Conservation (phyloP, 2,113 vertebrate genomes). For the Todiramphus saurophagus region DNA sequence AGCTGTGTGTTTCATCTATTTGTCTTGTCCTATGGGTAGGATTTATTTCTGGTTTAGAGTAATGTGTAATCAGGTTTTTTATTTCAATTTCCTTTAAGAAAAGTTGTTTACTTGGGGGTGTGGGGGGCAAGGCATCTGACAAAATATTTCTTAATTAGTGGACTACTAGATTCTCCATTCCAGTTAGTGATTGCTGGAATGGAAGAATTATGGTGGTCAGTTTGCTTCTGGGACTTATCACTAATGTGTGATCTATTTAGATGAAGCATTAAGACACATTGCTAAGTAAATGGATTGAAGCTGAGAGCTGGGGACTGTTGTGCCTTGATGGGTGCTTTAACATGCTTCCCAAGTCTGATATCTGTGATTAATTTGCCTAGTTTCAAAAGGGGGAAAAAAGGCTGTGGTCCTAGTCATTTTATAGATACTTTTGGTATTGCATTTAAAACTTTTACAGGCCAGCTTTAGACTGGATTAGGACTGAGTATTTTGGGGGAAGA, state of each 20-base stretch:
- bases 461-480: neutral
- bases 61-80: neutral
- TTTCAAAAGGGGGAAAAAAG: neutral
- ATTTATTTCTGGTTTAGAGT: neutral
- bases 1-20: neutral
- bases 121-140: neutral
- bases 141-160: neutral
- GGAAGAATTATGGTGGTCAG: neutral
- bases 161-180: neutral
- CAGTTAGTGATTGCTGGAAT: neutral
- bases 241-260: neutral
- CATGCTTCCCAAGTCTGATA: neutral
- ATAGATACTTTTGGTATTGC: neutral
- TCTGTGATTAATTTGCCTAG: neutral
- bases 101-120: neutral
- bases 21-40: neutral
- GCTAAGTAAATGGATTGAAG: neutral
- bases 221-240: neutral
- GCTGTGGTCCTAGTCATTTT: neutral
- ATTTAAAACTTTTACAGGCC: neutral
- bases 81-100: neutral
- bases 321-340: neutral
- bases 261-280: neutral
- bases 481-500: neutral
- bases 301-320: neutral